Evolutionary conservation across 1,140 invertebrate species (phyloP), one percentile per base, ranked within the genome.

Genomic region (Artemia franciscana): DNA sequence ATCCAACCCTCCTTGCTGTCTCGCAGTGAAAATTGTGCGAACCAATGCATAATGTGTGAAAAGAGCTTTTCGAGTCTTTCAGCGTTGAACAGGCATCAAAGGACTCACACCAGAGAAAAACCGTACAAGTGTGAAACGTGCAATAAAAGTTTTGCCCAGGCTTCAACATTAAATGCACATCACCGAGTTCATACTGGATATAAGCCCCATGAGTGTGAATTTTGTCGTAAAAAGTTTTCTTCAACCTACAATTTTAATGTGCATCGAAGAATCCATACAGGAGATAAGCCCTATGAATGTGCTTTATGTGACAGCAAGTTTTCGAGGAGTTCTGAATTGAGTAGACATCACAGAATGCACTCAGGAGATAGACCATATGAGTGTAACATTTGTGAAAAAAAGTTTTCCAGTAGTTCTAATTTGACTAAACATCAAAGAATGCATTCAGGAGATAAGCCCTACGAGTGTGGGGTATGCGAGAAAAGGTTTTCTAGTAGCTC

Each of bases 71-170:
- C 86, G 3, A 88, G 91, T 18, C 88, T 86, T 3, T 89, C 88
- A n/a, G 75, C 91, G 57, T 75, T 95, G 60, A 88, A 87, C 1
- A 80, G 90, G 70, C 93, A 97, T 70, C 79, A 97, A 66, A 78
- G 95, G 24, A 93, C 90, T 3, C 95, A 98, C 76, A 98, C 93
- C 0, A 95, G 95, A 0, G 93, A 98, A 76, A 98, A 98, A 71
- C 95, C 95, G 0, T 98, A 95, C 75, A 91, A 90, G 1, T 98
- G 95, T 75, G 91, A 91, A 5, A 92, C 97, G 71, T 99, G 95
- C 74, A 93, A 92, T 58, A 98, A 98, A 72, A 90, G 91, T 4
- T 99, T 98, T 73, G 94, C 95, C 4, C 95, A 99, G 76, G 78
- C 94, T 27, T 95, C 79, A 64, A 84, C 84, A 66, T 71, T 84